phyloP scores from a whole-genome alignment of 2,113 vertebrate species.

The Harpagus bidentatus region DNA sequence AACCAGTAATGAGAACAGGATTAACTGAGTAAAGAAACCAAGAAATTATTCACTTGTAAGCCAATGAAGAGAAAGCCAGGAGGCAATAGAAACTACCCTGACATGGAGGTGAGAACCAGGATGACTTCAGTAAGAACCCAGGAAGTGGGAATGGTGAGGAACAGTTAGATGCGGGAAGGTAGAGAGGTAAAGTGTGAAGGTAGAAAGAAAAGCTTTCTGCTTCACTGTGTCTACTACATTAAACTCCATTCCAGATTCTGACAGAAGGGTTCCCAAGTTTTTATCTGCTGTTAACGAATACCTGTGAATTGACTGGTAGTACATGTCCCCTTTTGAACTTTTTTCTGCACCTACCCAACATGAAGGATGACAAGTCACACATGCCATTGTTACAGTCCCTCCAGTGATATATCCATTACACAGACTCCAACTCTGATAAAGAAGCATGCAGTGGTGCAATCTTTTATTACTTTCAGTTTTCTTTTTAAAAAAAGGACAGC shows the following conservation, averaged over 20 bases:
- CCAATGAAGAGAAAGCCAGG: background rate
- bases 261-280: background rate
- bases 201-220: background rate
- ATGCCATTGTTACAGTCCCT: background rate
- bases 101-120: background rate
- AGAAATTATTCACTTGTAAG: background rate
- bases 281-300: background rate
- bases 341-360: background rate
- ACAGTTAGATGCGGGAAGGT: background rate
- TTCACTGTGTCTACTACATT: background rate
- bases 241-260: background rate
- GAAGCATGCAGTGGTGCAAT: background rate
- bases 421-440: background rate
- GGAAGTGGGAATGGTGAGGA: background rate
- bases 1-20: background rate
- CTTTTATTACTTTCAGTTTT: background rate
- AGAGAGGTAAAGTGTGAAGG: background rate
- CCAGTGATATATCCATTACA: background rate
- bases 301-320: background rate
- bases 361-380: background rate
- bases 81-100: background rate
- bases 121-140: background rate
- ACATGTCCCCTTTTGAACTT: background rate
- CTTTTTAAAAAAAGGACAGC: background rate
- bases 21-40: background rate